A percentile compares a stretch with the other conserved stretches of the same genome.
Conservation (phyloP, 2,888 invertebrate species). For the Pegoplata infirma region DNA sequence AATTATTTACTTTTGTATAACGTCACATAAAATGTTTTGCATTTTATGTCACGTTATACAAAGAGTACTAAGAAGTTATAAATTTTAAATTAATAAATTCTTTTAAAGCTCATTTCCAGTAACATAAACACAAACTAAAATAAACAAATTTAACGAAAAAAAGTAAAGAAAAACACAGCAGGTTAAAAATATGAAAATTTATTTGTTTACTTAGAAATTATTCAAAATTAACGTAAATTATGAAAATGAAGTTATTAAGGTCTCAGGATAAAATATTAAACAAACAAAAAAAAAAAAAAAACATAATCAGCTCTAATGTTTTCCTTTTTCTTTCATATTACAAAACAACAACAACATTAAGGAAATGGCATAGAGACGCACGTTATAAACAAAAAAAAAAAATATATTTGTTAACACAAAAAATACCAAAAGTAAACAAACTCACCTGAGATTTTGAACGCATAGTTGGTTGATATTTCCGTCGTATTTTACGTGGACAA, state of each 20-base stretch:
- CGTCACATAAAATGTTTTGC: no score
- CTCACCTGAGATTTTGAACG: conserved; percentile 92
- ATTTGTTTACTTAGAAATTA: conserved; percentile 23
- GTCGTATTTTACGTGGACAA: conserved; percentile 88
- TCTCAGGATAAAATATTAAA: no score
- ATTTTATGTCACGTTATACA: no score
- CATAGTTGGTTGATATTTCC: conserved; percentile 90
- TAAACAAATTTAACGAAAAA: no score
- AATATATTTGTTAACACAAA: neutral
- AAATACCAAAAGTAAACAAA: conserved; percentile 45
- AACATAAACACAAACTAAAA: no score
- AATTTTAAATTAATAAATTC: no score
- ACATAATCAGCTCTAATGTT: neutral
- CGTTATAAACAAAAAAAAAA: no score
- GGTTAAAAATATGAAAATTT: no score
- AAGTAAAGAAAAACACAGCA: no score
- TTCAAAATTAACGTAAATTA: conserved; percentile 55
- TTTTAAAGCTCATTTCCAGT: no score
- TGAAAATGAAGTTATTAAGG: conserved; percentile 30
- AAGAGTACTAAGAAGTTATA: no score
- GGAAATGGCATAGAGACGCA: neutral
- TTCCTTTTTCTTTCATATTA: neutral
- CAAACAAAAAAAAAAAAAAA: conserved; percentile 34
- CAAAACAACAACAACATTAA: neutral
- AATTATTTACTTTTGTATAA: no score